Evolutionary conservation across 2,113 vertebrate species (phyloP), one percentile per base, ranked within the genome.

Genomic region (Cavia aperea): DNA sequence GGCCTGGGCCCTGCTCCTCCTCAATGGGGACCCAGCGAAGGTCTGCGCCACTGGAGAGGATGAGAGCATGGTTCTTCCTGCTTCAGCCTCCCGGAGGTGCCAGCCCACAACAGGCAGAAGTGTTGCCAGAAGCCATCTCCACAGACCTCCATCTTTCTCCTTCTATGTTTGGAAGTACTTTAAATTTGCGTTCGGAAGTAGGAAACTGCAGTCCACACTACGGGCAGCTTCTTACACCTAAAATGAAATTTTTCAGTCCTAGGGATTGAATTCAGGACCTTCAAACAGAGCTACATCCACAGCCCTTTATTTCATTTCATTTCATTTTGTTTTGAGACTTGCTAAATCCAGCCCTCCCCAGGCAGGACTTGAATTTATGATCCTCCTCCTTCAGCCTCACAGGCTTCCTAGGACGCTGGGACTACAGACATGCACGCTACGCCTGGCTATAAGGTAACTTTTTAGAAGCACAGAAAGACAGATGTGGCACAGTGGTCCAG

Each of bases 111-210:
- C 13, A 6, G 33, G 12, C 13, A n/a, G 19, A 46, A 49, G 2
- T 0, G 36, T 0, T n/a, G n/a, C 70, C 36, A 15, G 6, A 8
- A 8, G 51, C n/a, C 33, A 18, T 43, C 70, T 49, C 21, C 0
- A 3, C 33, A 14, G 14, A 7, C 12, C n/a, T 12, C 77, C 43
- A 2, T 10, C 1, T 72, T 72, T 39, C n/a, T 39, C 36, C 36
- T 68, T 68, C 16, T 16, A 6, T 39, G 18, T 19, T 39, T 21
- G 16, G 36, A 70, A 70, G 16, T n/a, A 68, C 66, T 36, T 70
- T n/a, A 70, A n/a, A 72, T 72, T 39, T 8, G 16, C 36, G 10
- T 21, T 58, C 16, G 6, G 16, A n/a, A 39, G 36, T n/a, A n/a
- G 19, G 68, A 19, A 70, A 70, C 39, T 7, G 66, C 31, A 36